These are phyloP conservation scores for Ephestia elutella DNA, from an alignment of 1,140 invertebrate species.

Conservation along the genomic window DNA sequence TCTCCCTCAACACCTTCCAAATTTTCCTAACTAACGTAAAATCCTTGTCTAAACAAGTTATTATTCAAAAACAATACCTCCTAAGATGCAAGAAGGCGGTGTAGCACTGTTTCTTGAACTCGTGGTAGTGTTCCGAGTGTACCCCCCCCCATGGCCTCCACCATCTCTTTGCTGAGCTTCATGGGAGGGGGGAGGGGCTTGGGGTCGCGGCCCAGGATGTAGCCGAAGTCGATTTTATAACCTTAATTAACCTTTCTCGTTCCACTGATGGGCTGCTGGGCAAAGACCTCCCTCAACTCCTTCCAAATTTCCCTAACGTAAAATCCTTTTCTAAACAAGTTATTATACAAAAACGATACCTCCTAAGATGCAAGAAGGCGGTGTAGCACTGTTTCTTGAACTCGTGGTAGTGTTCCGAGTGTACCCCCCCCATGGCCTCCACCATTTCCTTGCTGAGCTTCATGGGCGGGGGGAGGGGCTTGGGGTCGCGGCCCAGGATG, in stretches of 20 bases:
- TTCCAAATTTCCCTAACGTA: no score
- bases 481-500: slow-evolving; percentile 98
- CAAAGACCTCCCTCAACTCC: no score
- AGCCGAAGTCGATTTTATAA: slow-evolving; percentile 99
- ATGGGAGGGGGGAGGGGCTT: slow-evolving; percentile 98
- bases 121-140: slow-evolving; percentile 93
- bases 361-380: slow-evolving; percentile 94
- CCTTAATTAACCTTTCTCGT: no score
- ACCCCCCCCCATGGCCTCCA: slow-evolving; percentile 98
- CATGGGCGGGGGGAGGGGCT: slow-evolving; percentile 98
- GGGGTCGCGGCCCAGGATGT: slow-evolving; percentile 97
- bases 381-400: slow-evolving; percentile 97
- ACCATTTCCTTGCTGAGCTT: slow-evolving; percentile 99
- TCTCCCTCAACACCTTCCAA: no score
- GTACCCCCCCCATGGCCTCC: slow-evolving; percentile 97
- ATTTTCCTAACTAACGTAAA: no score
- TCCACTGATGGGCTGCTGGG: no score
- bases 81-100: slow-evolving; percentile 96
- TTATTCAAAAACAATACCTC: no score
- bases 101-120: slow-evolving; percentile 96
- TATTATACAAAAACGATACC: slow-evolving; percentile 66
- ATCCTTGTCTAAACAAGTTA: no score
- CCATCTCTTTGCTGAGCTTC: slow-evolving; percentile 99
- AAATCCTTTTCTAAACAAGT: no score
- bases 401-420: slow-evolving; percentile 94